Conservation (phyloP, 1,140 invertebrate genomes). For the Holotrichia oblita region DNA sequence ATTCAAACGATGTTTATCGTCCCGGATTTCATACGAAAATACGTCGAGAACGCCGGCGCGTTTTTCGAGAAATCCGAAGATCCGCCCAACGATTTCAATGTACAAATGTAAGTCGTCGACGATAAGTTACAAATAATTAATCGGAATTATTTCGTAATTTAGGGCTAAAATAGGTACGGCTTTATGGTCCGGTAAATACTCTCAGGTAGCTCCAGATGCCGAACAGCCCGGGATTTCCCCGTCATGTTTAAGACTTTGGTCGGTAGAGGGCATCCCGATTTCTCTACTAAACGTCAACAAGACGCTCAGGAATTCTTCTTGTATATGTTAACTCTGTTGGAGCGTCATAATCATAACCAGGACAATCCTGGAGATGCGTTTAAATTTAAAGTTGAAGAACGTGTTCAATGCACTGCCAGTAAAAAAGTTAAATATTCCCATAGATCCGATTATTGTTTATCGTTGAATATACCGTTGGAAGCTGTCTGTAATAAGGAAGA, state of each 20-base stretch:
- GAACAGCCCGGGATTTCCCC: slow-evolving; percentile 84
- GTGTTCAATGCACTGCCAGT: slow-evolving; percentile 81
- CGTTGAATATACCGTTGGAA: slow-evolving; percentile 86
- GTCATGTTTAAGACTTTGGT: slow-evolving; percentile 93
- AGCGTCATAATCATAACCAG: slow-evolving; percentile 78
- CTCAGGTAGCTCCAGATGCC: slow-evolving; percentile 66
- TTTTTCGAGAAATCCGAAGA: slow-evolving; percentile 69
- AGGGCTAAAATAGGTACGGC: slow-evolving; percentile 90
- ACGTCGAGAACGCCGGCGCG: slow-evolving; percentile 70
- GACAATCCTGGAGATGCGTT: slow-evolving; percentile 81
- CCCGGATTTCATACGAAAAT: slow-evolving; percentile 86
- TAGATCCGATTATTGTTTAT: slow-evolving; percentile 80
- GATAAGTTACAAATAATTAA: not conserved
- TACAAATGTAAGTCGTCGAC: slow-evolving; percentile 83
- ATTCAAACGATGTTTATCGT: slow-evolving; percentile 90
- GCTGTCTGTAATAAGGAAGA: slow-evolving; percentile 80
- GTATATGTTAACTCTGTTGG: slow-evolving; percentile 78
- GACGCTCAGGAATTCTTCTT: slow-evolving; percentile 98
- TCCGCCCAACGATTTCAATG: slow-evolving; percentile 89
- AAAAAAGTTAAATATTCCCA: slow-evolving; percentile 84
- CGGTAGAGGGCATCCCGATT: slow-evolving; percentile 91
- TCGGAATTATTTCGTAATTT: slow-evolving; percentile 46
- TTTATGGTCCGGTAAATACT: slow-evolving; percentile 91
- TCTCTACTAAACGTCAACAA: slow-evolving; percentile 95
- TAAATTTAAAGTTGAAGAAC: slow-evolving; percentile 91